Evolutionary conservation across 2,113 vertebrate genomes (phyloP).

Genomic region (Antennarius striatus): DNA sequence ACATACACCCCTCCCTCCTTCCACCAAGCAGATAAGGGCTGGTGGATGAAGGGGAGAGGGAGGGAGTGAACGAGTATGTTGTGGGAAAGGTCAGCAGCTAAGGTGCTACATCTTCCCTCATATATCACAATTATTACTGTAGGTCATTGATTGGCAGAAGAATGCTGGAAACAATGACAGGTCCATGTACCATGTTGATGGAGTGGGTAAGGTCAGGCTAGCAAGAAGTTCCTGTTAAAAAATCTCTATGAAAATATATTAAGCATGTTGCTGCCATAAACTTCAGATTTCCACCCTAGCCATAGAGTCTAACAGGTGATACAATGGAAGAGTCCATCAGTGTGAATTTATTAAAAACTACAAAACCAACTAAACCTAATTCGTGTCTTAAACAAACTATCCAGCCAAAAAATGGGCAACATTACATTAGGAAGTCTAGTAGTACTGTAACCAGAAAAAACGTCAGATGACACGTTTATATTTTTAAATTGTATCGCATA

Average conservation of each 20-base stretch:
- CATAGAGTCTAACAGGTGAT: too few species aligned
- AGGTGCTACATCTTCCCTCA: slow-evolving; percentile 59
- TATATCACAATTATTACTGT: slow-evolving; percentile 79
- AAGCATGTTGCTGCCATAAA: background rate
- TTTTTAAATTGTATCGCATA: too few species aligned
- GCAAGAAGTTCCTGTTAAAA: background rate
- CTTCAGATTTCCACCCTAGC: background rate
- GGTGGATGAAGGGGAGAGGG: slow-evolving; percentile 16
- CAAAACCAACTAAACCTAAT: too few species aligned
- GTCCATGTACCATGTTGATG: slow-evolving; percentile 8
- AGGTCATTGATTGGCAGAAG: slow-evolving; percentile 69
- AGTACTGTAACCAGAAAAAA: too few species aligned
- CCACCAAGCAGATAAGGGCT: background rate
- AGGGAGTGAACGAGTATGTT: slow-evolving; percentile 27
- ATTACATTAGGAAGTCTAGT: too few species aligned
- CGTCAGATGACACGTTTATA: too few species aligned
- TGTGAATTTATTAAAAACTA: too few species aligned
- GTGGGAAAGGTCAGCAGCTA: slow-evolving; percentile 77
- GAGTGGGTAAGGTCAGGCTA: slow-evolving; percentile 29
- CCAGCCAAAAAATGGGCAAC: too few species aligned
- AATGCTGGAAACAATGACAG: slow-evolving; percentile 53
- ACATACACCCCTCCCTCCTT: too few species aligned
- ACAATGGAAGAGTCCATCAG: too few species aligned
- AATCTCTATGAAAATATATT: slow-evolving; percentile 17
- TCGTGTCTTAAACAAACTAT: too few species aligned